Evolutionary conservation across 2,888 invertebrate genomes (phyloP).

Genomic region (Amphiduros pacificus): DNA sequence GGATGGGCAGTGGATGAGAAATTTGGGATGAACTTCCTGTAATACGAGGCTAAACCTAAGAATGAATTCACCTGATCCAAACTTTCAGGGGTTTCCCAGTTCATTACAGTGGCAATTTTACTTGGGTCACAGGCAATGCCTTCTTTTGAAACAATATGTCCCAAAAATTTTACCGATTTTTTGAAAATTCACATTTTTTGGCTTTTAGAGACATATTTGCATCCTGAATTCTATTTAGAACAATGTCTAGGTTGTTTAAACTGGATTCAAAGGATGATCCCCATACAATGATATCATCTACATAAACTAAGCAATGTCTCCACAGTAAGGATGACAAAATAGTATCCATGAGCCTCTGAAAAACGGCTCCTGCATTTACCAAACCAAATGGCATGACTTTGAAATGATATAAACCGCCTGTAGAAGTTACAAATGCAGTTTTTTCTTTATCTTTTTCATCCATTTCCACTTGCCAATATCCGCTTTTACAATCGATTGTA

Average conservation of each 20-base stretch:
- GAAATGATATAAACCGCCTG: neutral
- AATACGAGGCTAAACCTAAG: neutral
- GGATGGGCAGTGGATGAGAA: neutral
- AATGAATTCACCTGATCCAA: neutral
- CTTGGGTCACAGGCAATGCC: neutral
- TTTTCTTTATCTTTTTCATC: neutral
- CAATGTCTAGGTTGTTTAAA: neutral
- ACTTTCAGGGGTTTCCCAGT: neutral
- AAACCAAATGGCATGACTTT: constrained; percentile 6
- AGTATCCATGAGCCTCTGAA: neutral
- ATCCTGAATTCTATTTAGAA: neutral
- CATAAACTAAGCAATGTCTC: neutral
- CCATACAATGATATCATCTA: neutral
- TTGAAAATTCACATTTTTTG: neutral
- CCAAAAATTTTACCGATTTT: neutral
- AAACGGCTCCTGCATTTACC: neutral
- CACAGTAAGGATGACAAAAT: neutral
- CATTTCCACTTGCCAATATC: neutral
- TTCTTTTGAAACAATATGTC: neutral
- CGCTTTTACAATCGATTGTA: neutral
- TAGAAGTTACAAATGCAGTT: neutral
- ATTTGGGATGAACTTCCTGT: neutral
- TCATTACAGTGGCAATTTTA: neutral
- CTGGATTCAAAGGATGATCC: neutral
- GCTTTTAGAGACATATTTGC: neutral